phyloP scores from a whole-genome alignment of 2,888 invertebrate genomes.

The Xanthia togata region DNA sequence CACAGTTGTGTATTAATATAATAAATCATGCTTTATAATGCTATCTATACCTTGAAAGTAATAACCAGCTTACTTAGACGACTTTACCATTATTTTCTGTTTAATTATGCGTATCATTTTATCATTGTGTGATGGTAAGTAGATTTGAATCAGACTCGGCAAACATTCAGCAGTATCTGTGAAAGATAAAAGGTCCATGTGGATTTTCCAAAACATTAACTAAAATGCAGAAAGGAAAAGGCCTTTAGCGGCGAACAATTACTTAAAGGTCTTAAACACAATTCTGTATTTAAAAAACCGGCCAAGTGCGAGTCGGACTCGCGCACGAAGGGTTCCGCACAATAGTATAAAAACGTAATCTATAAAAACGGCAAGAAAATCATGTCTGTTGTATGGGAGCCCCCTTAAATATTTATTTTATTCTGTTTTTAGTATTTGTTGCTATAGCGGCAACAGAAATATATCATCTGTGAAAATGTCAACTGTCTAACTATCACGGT shows the following conservation, averaged over 20 bases:
- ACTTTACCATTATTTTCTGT: conserved; percentile 17
- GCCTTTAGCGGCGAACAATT: neutral
- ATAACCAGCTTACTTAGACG: conserved; percentile 39
- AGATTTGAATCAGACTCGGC: conserved; percentile 9
- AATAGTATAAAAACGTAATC: too few species aligned
- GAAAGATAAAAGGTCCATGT: neutral
- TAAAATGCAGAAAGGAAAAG: too few species aligned
- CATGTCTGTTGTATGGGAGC: too few species aligned
- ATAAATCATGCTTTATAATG: conserved; percentile 20
- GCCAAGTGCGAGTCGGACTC: too few species aligned
- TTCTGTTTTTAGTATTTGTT: too few species aligned
- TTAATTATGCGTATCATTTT: conserved; percentile 17
- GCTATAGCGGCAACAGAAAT: too few species aligned
- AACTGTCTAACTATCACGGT: too few species aligned
- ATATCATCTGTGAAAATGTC: too few species aligned
- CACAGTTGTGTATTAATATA: conserved; percentile 30
- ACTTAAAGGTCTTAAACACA: neutral
- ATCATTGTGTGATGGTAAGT: neutral
- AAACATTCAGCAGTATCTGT: conserved; percentile 5
- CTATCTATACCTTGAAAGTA: conserved; percentile 34
- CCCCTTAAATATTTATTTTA: too few species aligned
- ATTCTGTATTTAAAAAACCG: neutral
- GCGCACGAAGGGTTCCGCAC: too few species aligned
- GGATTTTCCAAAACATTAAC: neutral
- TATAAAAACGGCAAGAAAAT: too few species aligned